phyloP scores from a whole-genome alignment of 2,113 vertebrate genomes.

The Passer domesticus region DNA sequence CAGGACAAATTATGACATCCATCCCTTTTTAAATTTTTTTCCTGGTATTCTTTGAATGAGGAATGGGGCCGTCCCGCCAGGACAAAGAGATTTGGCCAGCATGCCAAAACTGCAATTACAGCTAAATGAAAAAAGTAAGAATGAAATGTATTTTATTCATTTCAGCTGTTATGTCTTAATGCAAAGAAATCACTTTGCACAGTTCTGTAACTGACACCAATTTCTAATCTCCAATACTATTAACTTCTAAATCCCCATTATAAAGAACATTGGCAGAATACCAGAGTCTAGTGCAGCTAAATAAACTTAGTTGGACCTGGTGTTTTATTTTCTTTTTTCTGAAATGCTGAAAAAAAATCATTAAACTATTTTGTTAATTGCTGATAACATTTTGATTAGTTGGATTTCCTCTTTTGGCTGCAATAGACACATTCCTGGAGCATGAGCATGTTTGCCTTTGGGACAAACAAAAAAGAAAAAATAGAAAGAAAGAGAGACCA shows the following conservation, averaged over 20 bases:
- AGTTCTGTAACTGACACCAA: conserved; percentile 71
- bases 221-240: conserved; percentile 72
- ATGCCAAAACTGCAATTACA: conserved; percentile 53
- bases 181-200: conserved; percentile 68
- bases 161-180: conserved; percentile 72
- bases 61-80: neutral
- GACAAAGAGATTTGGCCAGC: neutral
- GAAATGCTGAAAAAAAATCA: conserved; percentile 49
- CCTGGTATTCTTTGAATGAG: neutral
- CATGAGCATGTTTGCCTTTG: conserved; percentile 62
- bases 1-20: neutral
- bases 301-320: conserved; percentile 58
- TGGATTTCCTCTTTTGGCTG: conserved; percentile 66
- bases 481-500: neutral
- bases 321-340: conserved; percentile 57
- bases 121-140: conserved; percentile 40
- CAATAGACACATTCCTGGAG: conserved; percentile 63
- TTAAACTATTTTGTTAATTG: conserved; percentile 71
- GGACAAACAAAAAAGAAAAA: conserved; percentile 50
- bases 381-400: conserved; percentile 73
- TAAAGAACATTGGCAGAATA: conserved; percentile 64
- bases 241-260: conserved; percentile 69
- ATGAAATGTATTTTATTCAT: conserved; percentile 67
- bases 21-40: neutral
- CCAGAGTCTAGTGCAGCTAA: conserved; percentile 62